A percentile compares a stretch with the other conserved stretches of the same genome.
Conservation (phyloP, 2,797 vertebrate genomes). For the Ctenochaetus hawaiiensis region DNA sequence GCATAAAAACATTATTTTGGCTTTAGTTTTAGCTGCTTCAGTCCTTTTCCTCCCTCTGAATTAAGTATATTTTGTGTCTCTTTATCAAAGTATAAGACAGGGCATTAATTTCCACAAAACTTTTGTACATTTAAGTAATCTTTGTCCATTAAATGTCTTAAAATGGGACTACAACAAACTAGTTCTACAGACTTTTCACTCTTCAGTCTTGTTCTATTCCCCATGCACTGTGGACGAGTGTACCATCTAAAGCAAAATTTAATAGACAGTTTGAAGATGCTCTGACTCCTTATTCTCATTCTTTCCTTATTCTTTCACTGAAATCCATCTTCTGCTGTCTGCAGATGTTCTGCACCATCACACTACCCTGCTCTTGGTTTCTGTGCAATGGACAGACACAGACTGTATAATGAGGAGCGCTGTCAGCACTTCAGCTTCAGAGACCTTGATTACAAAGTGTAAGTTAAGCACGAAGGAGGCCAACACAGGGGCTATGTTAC, state of each 20-base stretch:
- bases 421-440: conserved; percentile 49
- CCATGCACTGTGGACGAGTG: not conserved
- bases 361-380: conserved; percentile 16
- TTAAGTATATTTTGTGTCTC: not conserved
- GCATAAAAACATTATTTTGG: too few species aligned
- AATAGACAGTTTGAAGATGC: not conserved
- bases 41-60: too few species aligned
- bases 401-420: conserved; percentile 53
- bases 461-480: conserved; percentile 36
- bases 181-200: too few species aligned
- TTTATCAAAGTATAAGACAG: not conserved
- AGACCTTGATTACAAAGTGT: conserved; percentile 40
- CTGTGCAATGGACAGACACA: conserved; percentile 37
- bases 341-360: conserved; percentile 37
- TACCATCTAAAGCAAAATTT: not conserved
- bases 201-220: not conserved
- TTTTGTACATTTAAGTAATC: not conserved
- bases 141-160: not conserved
- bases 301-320: conserved; percentile 5
- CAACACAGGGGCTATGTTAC: conserved; percentile 12
- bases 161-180: not conserved
- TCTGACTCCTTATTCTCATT: conserved; percentile 8
- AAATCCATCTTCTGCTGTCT: conserved; percentile 44
- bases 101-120: not conserved
- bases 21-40: too few species aligned